Percentiles rank a stretch among this genome's conserved stretches.
These are phyloP conservation scores for Lingula anatina DNA, from an alignment of 2,888 invertebrate genomes.

Conservation along the genomic window DNA sequence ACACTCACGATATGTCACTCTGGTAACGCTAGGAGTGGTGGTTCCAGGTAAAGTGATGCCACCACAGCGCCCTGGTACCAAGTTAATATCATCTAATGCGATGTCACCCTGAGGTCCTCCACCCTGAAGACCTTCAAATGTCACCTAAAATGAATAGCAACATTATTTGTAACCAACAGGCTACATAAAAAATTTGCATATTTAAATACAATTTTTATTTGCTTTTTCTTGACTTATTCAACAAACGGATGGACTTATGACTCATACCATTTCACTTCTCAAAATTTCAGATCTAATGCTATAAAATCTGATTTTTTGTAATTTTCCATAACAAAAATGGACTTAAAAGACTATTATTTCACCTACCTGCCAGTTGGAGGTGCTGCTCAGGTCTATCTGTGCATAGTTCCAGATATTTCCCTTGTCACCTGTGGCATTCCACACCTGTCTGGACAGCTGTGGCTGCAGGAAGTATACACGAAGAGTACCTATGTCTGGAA, in stretches of 20 bases:
- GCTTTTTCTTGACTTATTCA: too few species aligned
- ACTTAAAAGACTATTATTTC: too few species aligned
- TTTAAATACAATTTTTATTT: too few species aligned
- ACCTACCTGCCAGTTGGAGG: constrained; percentile 6
- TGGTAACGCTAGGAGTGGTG: background rate
- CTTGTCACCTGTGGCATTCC: constrained; percentile 24
- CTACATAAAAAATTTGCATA: too few species aligned
- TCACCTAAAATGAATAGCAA: too few species aligned
- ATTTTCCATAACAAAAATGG: too few species aligned
- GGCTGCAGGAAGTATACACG: constrained; percentile 22
- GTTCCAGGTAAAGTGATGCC: too few species aligned
- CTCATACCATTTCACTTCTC: too few species aligned
- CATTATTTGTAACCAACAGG: too few species aligned
- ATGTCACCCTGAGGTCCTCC: constrained; percentile 8
- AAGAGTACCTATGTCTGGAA: constrained; percentile 27
- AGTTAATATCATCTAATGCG: constrained; percentile 8
- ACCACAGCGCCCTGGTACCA: background rate
- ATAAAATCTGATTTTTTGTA: too few species aligned
- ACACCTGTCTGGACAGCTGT: constrained; percentile 14
- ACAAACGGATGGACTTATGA: too few species aligned
- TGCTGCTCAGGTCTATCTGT: constrained; percentile 16
- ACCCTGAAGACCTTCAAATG: background rate
- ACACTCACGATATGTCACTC: background rate
- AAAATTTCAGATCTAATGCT: too few species aligned
- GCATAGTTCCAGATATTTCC: constrained; percentile 29